Evolutionary conservation across 92 coral and sea anemone species (phyloP).

Genomic region (Zoanthus sociatus): DNA sequence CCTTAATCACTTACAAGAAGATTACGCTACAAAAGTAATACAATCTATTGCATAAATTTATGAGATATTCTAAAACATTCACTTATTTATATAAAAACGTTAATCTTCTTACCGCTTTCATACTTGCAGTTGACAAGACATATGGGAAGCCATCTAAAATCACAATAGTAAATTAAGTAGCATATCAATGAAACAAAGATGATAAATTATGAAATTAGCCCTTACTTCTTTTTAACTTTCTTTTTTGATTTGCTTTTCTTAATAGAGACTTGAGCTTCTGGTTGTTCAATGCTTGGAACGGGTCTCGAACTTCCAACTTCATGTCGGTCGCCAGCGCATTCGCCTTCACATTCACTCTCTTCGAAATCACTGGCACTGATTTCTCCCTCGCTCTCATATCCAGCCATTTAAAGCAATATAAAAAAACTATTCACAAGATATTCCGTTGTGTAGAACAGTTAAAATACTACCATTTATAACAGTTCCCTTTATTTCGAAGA

Average conservation of each 20-base stretch:
- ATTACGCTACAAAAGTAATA: neutral
- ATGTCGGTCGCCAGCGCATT: slow-evolving; percentile 77
- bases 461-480: neutral
- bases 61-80: neutral
- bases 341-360: slow-evolving; percentile 93
- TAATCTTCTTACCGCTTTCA: slow-evolving; percentile 93
- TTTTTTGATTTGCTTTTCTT: slow-evolving; percentile 88
- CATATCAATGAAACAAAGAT: neutral
- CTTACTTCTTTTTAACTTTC: slow-evolving; percentile 87
- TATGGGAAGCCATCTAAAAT: slow-evolving; percentile 84
- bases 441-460: neutral
- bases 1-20: neutral
- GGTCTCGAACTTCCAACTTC: slow-evolving; percentile 57
- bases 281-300: slow-evolving; percentile 52
- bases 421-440: no score
- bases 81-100: neutral
- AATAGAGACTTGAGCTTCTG: slow-evolving; percentile 60
- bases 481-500: slow-evolving; percentile 10
- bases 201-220: neutral
- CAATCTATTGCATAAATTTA: neutral
- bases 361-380: slow-evolving; percentile 86
- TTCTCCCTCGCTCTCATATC: slow-evolving; percentile 88
- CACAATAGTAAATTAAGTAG: neutral
- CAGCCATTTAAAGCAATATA: slow-evolving; percentile 71
- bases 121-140: slow-evolving; percentile 95